Base-by-base conservation (phyloP, 2,113 vertebrate genomes). In the Alectura lathami region DNA sequence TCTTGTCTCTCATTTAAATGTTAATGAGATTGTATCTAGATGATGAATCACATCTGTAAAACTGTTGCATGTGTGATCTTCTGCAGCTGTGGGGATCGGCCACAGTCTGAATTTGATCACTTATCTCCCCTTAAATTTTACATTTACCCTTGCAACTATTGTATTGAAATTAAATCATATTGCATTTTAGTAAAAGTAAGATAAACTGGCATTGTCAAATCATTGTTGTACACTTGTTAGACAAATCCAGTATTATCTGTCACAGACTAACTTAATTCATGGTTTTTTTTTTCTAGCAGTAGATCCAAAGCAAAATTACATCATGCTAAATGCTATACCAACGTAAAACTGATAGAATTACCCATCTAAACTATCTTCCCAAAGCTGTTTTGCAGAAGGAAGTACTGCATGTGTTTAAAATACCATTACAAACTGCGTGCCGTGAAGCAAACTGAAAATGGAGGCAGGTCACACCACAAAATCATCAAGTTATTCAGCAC, bases 91-190 rank as follows among this genome's bases (percentile, higher is more conserved):
- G 54, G 40, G 66, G 67, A 72, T 80, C 92, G 83, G 18, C 72
- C 32, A 42, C 36, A 48, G 40, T 84, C 64, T 72, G 54, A 88
- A 76, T 83, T 32, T 91, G 45, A 84, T 94, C 59, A 45, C 21
- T 84, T 78, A 75, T 14, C 45, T 88, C 70, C 22, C 27, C 93
- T 96, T 57, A 84, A 50, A 83, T 83, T 92, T 82, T 95, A 57
- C 5, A 17, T 79, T 84, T 90, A 90, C 17, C 10, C 11, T 74
- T 88, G 26, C 23, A 78, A 53, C 83, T 93, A 40, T 14, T 56
- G 24, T 64, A 9, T 69, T 83, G 68, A 51, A 68, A 80, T 79
- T 54, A 90, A 86, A 59, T 67, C 6, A 6, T 30, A 53, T 22
- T 81, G 13, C 29, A 34, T 93, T 91, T 90, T 87, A 92, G 47